Conservation (phyloP, 2,797 vertebrate species). For the Triplophysa yarkandensis region DNA sequence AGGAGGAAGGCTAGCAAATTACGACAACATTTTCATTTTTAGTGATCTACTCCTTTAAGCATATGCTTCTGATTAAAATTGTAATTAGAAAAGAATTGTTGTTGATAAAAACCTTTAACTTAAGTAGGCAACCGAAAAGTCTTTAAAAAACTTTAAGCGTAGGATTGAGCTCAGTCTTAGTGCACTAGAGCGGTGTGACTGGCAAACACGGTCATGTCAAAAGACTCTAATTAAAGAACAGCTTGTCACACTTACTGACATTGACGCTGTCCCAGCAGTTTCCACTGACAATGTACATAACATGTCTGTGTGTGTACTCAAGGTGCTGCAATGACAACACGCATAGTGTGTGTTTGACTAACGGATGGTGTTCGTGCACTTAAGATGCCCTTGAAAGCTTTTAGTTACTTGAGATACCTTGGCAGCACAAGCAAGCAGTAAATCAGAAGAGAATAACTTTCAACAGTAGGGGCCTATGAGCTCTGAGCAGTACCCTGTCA, state of each 20-base stretch:
- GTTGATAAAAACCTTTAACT: no score
- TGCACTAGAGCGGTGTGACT: conserved; percentile 14
- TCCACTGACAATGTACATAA: conserved; percentile 29
- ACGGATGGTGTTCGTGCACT: conserved; percentile 2
- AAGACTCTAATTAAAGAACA: conserved; percentile 36
- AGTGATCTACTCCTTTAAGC: no score
- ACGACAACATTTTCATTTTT: no score
- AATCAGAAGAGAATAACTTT: conserved; percentile 54
- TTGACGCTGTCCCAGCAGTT: conserved; percentile 12
- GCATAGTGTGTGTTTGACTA: background rate
- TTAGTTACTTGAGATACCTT: conserved; percentile 48
- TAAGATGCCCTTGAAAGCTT: conserved; percentile 29
- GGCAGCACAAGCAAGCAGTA: conserved; percentile 47
- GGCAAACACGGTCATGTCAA: background rate
- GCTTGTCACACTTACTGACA: conserved; percentile 32
- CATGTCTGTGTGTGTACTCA: background rate
- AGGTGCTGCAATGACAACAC: conserved; percentile 22
- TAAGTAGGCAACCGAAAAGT: no score
- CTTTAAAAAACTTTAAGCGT: background rate
- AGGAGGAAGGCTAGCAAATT: no score
- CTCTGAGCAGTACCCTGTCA: background rate
- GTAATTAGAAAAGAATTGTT: no score
- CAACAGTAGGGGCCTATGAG: conserved; percentile 22
- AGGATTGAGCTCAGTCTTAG: conserved; percentile 21
- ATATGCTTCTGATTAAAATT: no score